Percentiles rank a stretch among this genome's conserved stretches.
Conservation (phyloP, 2,888 invertebrate species). For the Automeris io region DNA sequence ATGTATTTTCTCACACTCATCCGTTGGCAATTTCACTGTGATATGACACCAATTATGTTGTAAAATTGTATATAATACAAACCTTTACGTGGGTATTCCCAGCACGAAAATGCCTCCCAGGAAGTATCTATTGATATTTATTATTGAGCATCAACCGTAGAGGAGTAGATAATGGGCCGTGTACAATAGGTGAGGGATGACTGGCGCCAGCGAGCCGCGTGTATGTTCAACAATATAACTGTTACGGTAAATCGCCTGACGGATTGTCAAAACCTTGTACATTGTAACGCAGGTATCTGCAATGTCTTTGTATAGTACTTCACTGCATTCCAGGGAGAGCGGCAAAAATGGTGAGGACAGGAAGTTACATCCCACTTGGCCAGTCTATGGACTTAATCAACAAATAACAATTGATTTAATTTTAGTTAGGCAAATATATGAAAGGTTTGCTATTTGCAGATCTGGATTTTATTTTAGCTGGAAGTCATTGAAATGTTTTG, state of each 20-base stretch:
- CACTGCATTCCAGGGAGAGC: conserved; percentile 34
- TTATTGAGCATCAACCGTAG: conserved; percentile 27
- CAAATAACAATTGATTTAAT: conserved; percentile 41
- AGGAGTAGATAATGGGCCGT: conserved; percentile 32
- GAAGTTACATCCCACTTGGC: conserved; percentile 56
- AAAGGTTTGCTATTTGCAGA: conserved; percentile 20
- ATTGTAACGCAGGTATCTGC: conserved; percentile 39
- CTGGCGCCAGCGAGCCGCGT: conserved; percentile 62
- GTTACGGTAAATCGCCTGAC: conserved; percentile 38
- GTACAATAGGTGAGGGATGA: conserved; percentile 44
- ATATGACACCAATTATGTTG: background rate
- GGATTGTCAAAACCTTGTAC: conserved; percentile 28
- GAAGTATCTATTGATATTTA: conserved; percentile 30
- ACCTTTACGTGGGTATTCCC: conserved; percentile 13
- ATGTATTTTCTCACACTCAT: background rate
- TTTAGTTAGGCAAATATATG: conserved; percentile 22
- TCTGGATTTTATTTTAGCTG: conserved; percentile 1
- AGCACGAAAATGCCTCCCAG: conserved; percentile 31
- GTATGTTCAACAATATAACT: conserved; percentile 47
- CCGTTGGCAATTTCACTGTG: too few species aligned
- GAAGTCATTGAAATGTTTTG: background rate
- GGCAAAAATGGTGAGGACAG: conserved; percentile 49
- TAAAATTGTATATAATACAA: conserved; percentile 11
- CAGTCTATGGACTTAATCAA: conserved; percentile 43
- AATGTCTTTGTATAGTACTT: conserved; percentile 49